Percentiles rank a stretch among this genome's conserved stretches.
These are phyloP conservation scores for Penaeus indicus DNA, from an alignment of 1,140 invertebrate genomes.

Conservation along the genomic window DNA sequence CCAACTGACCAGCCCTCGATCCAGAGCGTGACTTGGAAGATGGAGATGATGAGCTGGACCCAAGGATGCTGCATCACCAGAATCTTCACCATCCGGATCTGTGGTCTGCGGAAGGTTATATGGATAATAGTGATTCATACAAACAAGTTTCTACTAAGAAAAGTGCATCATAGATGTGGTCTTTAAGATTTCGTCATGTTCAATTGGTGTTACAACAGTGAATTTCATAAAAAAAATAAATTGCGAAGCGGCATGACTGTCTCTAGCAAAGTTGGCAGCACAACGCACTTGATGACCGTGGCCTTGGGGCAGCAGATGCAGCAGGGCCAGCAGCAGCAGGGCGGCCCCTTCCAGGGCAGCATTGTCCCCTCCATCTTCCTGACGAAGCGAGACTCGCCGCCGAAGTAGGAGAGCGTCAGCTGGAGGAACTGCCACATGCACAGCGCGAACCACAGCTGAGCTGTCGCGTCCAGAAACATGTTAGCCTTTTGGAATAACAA, in stretches of 20 bases:
- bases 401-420: conserved; percentile 59
- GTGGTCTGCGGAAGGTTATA: conserved; percentile 42
- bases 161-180: neutral
- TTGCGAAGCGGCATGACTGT: neutral
- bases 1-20: conserved; percentile 62
- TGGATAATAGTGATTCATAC: neutral
- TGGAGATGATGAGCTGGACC: conserved; percentile 61
- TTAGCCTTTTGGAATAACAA: conserved; percentile 64
- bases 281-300: conserved; percentile 53
- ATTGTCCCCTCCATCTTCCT: conserved; percentile 47
- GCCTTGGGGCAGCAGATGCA: conserved; percentile 56
- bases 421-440: conserved; percentile 64
- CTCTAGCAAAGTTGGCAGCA: neutral
- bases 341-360: conserved; percentile 59
- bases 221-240: neutral
- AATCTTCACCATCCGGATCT: conserved; percentile 57
- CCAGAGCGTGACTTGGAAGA: conserved; percentile 56
- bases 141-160: neutral
- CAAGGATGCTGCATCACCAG: conserved; percentile 62
- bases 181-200: neutral
- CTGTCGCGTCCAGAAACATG: conserved; percentile 54
- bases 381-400: conserved; percentile 60
- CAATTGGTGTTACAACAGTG: neutral
- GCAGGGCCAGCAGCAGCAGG: conserved; percentile 66
- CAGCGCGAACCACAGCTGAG: conserved; percentile 62